Percentiles rank a stretch among this genome's conserved stretches.
Evolutionary conservation across 2,797 vertebrate genomes (phyloP).

Genomic region (Darevskia nairensis): DNA sequence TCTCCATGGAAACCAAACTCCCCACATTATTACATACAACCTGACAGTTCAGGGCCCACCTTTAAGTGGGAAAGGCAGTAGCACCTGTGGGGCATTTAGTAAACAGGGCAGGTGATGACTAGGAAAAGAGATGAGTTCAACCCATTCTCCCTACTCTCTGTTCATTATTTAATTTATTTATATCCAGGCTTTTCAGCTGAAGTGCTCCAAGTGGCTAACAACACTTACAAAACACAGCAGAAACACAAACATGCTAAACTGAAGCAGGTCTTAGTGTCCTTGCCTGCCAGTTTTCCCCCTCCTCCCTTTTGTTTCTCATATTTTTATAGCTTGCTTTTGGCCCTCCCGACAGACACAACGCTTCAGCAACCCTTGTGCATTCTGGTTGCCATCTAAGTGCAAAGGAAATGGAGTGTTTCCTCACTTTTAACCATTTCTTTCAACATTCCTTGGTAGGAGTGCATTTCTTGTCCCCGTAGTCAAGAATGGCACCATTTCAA

Average conservation of each 20-base stretch:
- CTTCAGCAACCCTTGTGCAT: background rate
- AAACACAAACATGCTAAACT: too few species aligned
- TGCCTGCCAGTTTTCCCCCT: too few species aligned
- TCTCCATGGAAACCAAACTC: background rate
- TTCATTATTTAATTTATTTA: background rate
- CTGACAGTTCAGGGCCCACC: background rate
- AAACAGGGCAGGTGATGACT: background rate
- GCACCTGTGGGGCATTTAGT: background rate
- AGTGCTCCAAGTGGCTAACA: too few species aligned
- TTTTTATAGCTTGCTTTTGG: background rate
- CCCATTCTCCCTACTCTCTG: background rate
- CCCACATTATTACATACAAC: constrained; percentile 14
- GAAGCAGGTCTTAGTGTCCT: too few species aligned
- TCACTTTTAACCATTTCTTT: background rate
- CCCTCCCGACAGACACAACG: background rate
- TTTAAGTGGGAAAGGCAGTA: background rate
- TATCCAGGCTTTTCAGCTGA: too few species aligned
- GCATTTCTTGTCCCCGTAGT: background rate
- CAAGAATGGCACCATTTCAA: background rate
- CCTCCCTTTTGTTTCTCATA: background rate
- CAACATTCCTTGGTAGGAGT: background rate
- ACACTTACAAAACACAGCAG: too few species aligned
- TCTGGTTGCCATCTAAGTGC: background rate
- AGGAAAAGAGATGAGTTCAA: background rate
- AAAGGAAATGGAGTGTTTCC: background rate